Conservation (phyloP, 2,113 vertebrate genomes). For the Laticauda colubrina region DNA sequence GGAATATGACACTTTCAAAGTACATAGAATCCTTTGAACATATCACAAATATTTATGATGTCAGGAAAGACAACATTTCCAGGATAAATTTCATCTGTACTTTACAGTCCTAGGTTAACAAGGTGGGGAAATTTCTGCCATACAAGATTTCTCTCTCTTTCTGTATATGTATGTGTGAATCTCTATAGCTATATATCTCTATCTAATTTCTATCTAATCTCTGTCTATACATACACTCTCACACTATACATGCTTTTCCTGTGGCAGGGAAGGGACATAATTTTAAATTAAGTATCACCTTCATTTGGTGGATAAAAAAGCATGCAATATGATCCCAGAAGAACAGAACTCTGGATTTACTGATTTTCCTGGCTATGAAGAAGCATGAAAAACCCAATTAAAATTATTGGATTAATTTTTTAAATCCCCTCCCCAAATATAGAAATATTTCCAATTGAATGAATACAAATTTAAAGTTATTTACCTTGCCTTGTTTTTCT, state of each 20-base stretch:
- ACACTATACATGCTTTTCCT: background rate
- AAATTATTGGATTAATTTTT: background rate
- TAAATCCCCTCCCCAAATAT: background rate
- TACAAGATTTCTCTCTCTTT: background rate
- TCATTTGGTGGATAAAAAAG: background rate
- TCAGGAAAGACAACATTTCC: background rate
- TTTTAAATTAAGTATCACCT: background rate
- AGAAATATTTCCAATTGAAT: background rate
- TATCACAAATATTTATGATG: background rate
- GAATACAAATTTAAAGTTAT: background rate
- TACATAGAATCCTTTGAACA: background rate
- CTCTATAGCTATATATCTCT: background rate
- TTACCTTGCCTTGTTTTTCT: background rate
- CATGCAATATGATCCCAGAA: background rate
- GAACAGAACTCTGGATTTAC: background rate
- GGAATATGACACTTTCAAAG: background rate
- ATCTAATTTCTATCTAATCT: background rate
- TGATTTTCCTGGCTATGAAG: background rate
- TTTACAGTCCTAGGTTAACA: background rate
- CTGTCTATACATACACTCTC: background rate
- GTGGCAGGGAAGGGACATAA: background rate
- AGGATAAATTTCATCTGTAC: background rate
- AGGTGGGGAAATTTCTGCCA: background rate
- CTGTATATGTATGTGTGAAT: background rate
- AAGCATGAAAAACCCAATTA: background rate